Evolutionary conservation across 2,797 vertebrate genomes (phyloP).

Genomic region (Heteromormyrus szaboi): DNA sequence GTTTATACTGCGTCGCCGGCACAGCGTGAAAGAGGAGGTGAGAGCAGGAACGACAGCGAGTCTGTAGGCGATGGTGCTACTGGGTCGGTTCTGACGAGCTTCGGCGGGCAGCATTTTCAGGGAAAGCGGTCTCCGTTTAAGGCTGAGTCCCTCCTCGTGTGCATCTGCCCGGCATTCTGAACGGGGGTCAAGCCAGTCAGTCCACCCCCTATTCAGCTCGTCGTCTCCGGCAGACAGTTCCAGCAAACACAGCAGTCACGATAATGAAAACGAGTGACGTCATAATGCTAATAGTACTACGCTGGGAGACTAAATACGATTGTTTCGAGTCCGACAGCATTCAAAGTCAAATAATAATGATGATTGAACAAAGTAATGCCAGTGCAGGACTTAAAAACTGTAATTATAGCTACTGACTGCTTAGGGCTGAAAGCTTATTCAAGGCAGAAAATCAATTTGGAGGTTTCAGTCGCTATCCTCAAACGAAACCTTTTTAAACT

Average conservation of each 20-base stretch:
- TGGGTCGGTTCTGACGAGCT: slow-evolving; percentile 49
- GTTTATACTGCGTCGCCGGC: slow-evolving; percentile 30
- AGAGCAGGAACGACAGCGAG: slow-evolving; percentile 12
- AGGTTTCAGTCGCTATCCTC: slow-evolving; percentile 27
- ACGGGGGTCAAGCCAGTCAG: slow-evolving; percentile 29
- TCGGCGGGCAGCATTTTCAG: slow-evolving; percentile 62
- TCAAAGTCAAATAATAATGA: slow-evolving; percentile 30
- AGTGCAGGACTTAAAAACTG: slow-evolving; percentile 34
- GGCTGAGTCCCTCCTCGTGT: slow-evolving; percentile 57
- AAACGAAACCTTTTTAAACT: slow-evolving; percentile 35
- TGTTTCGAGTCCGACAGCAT: slow-evolving; percentile 21
- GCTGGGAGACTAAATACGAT: neutral
- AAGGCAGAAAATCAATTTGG: slow-evolving; percentile 32
- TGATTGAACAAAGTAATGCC: slow-evolving; percentile 26
- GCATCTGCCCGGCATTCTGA: slow-evolving; percentile 21
- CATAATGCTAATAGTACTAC: neutral
- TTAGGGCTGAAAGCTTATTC: slow-evolving; percentile 48
- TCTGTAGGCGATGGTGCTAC: slow-evolving; percentile 44
- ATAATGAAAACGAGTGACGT: slow-evolving; percentile 11
- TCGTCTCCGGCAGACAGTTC: slow-evolving; percentile 38
- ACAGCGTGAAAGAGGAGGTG: slow-evolving; percentile 34
- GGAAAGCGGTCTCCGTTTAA: slow-evolving; percentile 64
- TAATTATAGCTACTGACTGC: slow-evolving; percentile 37
- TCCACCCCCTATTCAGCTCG: slow-evolving; percentile 44
- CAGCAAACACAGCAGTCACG: slow-evolving; percentile 28